phyloP scores from a whole-genome alignment of 2,888 invertebrate species.

The Chymomyza caudatula region DNA sequence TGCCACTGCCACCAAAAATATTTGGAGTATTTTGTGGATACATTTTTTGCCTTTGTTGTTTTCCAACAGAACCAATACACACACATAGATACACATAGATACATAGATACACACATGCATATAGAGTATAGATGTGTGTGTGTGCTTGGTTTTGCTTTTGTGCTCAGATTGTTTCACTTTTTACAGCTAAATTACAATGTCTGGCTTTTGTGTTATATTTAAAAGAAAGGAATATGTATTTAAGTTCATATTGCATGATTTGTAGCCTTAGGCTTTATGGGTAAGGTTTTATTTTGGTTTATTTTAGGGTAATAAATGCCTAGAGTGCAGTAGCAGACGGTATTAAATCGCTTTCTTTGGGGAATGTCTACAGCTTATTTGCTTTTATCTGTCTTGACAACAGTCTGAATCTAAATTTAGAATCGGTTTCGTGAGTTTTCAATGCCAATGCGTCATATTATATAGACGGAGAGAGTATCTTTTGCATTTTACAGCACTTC shows the following conservation, averaged over 20 bases:
- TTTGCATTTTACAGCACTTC: too few relatives aligned
- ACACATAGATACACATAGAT: not conserved
- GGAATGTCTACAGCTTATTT: too few relatives aligned
- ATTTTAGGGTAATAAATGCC: not conserved
- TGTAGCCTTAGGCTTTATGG: not conserved
- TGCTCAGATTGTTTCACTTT: not conserved
- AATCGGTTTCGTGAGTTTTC: too few relatives aligned
- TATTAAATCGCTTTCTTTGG: too few relatives aligned
- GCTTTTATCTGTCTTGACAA: too few relatives aligned
- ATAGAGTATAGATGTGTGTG: too few relatives aligned
- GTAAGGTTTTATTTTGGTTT: not conserved
- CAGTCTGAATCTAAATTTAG: too few relatives aligned
- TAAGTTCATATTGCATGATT: not conserved
- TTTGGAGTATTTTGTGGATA: constrained; percentile 44
- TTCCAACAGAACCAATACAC: constrained; percentile 1
- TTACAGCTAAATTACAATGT: not conserved
- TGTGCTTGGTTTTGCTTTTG: not conserved
- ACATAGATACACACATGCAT: not conserved
- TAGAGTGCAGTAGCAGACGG: too few relatives aligned
- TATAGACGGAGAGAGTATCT: too few relatives aligned
- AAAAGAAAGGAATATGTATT: not conserved
- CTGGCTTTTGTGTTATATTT: not conserved
- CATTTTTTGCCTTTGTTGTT: constrained; percentile 15
- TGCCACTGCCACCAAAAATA: constrained; percentile 13
- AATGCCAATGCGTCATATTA: too few relatives aligned